These are phyloP conservation scores for Bombus difficillimus DNA, from an alignment of 1,140 invertebrate species.

Conservation along the genomic window DNA sequence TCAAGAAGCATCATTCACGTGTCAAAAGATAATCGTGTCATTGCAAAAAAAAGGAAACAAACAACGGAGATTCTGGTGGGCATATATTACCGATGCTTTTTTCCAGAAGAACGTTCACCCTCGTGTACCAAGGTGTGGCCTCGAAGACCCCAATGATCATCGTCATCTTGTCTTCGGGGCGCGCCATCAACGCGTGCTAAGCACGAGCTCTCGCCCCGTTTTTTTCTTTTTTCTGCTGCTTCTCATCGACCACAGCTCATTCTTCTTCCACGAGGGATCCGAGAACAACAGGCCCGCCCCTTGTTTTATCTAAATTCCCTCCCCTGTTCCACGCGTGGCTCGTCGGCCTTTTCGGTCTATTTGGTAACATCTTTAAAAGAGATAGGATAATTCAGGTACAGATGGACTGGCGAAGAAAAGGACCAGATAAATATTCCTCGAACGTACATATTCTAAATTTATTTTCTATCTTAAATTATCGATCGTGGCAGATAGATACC, in stretches of 20 bases:
- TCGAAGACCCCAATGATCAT: constrained; percentile 26
- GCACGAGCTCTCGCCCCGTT: constrained; percentile 31
- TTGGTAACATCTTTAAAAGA: constrained; percentile 17
- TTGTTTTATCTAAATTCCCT: constrained; percentile 51
- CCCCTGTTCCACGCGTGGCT: constrained; percentile 14
- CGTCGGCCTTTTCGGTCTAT: constrained; percentile 6
- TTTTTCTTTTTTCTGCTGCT: neutral
- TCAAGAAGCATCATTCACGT: neutral
- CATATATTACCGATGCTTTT: constrained; percentile 39
- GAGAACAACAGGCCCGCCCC: constrained; percentile 22
- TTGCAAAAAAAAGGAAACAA: constrained; percentile 9
- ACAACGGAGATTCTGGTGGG: constrained; percentile 13
- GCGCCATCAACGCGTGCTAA: constrained; percentile 44
- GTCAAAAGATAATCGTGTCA: neutral
- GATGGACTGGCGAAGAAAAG: neutral
- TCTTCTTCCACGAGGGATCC: constrained; percentile 7
- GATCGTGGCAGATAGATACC: too few relatives aligned
- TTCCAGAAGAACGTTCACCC: neutral
- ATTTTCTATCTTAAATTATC: too few relatives aligned
- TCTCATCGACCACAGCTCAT: neutral
- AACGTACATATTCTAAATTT: too few relatives aligned
- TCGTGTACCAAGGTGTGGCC: constrained; percentile 9
- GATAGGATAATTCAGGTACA: neutral
- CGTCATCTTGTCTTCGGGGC: constrained; percentile 42
- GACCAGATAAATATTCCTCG: too few relatives aligned